Evolutionary conservation across 2,797 vertebrate genomes (phyloP).

Genomic region (Psittacula derbiana): DNA sequence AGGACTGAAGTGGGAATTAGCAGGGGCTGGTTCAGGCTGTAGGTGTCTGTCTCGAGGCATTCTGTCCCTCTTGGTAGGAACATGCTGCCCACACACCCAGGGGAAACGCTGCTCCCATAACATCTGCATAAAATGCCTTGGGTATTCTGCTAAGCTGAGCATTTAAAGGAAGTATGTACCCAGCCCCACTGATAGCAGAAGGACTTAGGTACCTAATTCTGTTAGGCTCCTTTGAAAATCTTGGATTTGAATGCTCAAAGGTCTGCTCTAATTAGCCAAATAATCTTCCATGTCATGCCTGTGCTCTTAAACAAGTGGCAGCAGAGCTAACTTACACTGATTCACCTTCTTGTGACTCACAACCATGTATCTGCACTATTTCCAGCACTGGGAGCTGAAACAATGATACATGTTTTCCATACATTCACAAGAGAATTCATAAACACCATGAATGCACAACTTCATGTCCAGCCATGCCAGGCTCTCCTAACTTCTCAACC

Average conservation of each 20-base stretch:
- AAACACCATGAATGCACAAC: not conserved
- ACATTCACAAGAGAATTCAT: not conserved
- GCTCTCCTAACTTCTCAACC: not conserved
- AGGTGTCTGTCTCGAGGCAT: not conserved
- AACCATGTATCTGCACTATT: constrained; percentile 9
- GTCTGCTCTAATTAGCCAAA: not conserved
- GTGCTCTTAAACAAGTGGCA: not conserved
- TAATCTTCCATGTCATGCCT: not conserved
- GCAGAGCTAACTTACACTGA: not conserved
- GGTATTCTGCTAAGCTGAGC: not conserved
- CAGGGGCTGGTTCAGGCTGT: not conserved
- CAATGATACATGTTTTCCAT: constrained; percentile 5
- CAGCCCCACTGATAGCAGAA: not conserved
- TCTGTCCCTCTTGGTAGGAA: not conserved
- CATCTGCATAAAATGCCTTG: not conserved
- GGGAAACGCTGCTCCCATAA: not conserved
- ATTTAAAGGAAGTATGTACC: not conserved
- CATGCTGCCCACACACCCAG: not conserved
- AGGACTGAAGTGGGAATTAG: not conserved
- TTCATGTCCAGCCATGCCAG: not conserved
- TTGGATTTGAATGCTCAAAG: not conserved
- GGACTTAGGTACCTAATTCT: not conserved
- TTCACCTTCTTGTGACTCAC: constrained; percentile 54
- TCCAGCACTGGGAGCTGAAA: not conserved
- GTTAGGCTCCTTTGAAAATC: not conserved